Percentiles rank a stretch among this genome's conserved stretches.
These are phyloP conservation scores for Fragum fragum DNA, from an alignment of 2,888 invertebrate species.

Conservation along the genomic window DNA sequence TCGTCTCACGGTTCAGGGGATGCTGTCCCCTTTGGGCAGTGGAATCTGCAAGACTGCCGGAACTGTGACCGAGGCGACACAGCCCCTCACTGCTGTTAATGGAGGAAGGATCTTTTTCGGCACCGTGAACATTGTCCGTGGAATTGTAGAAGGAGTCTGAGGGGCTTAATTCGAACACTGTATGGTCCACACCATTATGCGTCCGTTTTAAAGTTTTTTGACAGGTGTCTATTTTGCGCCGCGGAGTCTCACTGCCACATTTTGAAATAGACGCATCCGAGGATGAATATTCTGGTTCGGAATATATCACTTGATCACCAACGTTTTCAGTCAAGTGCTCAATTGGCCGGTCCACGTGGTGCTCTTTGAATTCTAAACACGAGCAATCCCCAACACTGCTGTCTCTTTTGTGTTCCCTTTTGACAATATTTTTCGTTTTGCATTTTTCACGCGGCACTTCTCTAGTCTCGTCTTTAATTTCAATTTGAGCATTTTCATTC, in stretches of 20 bases:
- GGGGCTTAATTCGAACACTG: slow-evolving; percentile 65
- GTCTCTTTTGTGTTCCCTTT: not conserved
- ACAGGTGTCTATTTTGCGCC: slow-evolving; percentile 45
- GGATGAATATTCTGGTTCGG: slow-evolving; percentile 64
- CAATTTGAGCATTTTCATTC: slow-evolving; percentile 47
- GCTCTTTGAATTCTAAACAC: slow-evolving; percentile 47
- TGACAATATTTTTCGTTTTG: slow-evolving; percentile 15
- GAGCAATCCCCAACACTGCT: not conserved
- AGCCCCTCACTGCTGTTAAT: slow-evolving; percentile 54
- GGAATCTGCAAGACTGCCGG: slow-evolving; percentile 49
- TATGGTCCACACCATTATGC: slow-evolving; percentile 59
- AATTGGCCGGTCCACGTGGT: slow-evolving; percentile 31
- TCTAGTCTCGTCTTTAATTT: not conserved
- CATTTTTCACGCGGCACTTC: slow-evolving; percentile 8
- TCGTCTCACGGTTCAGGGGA: slow-evolving; percentile 50
- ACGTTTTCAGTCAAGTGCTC: slow-evolving; percentile 38
- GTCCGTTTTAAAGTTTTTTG: slow-evolving; percentile 64
- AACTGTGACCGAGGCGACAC: slow-evolving; percentile 51
- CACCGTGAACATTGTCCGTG: slow-evolving; percentile 54
- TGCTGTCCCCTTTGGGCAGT: slow-evolving; percentile 39
- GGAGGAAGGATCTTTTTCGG: slow-evolving; percentile 31
- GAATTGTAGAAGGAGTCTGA: slow-evolving; percentile 65
- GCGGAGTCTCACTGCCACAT: slow-evolving; percentile 36
- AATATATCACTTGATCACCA: slow-evolving; percentile 57
- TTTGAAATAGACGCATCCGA: slow-evolving; percentile 59